Evolutionary conservation across 1,140 invertebrate genomes (phyloP).

Genomic region (Pteromalus puparum): DNA sequence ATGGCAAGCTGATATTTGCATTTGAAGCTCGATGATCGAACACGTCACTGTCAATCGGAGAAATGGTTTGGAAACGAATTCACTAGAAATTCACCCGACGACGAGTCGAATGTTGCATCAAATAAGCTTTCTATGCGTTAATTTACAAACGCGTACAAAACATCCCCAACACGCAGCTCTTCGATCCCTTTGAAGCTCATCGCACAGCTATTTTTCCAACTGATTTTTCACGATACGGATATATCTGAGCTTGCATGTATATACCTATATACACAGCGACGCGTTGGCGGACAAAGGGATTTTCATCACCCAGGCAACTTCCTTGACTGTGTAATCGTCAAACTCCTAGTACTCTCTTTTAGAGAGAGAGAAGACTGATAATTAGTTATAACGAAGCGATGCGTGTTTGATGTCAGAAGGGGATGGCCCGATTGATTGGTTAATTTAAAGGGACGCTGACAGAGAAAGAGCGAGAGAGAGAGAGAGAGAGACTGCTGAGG

Average conservation of each 20-base stretch:
- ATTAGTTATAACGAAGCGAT: constrained; percentile 72
- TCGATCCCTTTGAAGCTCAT: neutral
- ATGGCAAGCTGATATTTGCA: neutral
- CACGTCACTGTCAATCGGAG: too few relatives aligned
- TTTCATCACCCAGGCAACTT: constrained; percentile 44
- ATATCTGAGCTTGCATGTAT: neutral
- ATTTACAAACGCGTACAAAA: neutral
- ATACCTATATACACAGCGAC: neutral
- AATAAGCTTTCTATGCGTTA: neutral
- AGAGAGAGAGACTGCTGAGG: constrained; percentile 65
- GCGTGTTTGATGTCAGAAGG: constrained; percentile 68
- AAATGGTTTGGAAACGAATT: neutral
- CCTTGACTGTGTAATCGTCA: constrained; percentile 34
- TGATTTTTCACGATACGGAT: neutral
- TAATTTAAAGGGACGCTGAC: constrained; percentile 71
- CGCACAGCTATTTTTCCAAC: neutral
- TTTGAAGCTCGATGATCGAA: too few relatives aligned
- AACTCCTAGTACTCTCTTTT: neutral
- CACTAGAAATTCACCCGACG: neutral
- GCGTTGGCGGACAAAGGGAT: constrained; percentile 52
- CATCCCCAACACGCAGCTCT: neutral
- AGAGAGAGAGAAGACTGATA: constrained; percentile 56
- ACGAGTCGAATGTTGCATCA: neutral
- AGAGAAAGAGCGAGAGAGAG: constrained; percentile 57
- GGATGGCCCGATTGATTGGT: constrained; percentile 70